Percentiles rank a stretch among this genome's conserved stretches.
Conservation (phyloP, 2,888 invertebrate species). For the Steinernema hermaphroditum region DNA sequence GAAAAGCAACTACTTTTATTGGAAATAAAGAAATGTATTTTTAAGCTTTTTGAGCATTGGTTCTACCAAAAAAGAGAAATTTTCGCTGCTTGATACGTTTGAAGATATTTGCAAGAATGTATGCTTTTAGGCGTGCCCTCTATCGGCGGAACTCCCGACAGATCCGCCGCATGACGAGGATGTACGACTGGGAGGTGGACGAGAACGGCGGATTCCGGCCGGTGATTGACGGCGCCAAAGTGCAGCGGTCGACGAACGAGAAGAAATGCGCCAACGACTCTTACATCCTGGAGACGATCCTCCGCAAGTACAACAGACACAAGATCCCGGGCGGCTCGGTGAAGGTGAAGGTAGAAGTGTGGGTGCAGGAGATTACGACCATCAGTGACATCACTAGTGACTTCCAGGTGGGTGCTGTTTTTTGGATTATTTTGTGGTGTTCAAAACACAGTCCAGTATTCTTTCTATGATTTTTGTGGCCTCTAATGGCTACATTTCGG, state of each 20-base stretch:
- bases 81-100: too few species aligned
- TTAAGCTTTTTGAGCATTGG: too few species aligned
- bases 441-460: too few species aligned
- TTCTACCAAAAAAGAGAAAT: too few species aligned
- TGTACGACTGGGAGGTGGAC: conserved; percentile 65
- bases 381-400: conserved; percentile 65
- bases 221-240: conserved; percentile 48
- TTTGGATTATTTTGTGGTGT: too few species aligned
- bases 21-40: too few species aligned
- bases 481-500: too few species aligned
- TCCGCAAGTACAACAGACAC: conserved; percentile 59
- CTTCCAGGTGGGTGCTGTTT: conserved; percentile 50
- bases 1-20: too few species aligned
- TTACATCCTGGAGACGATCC: conserved; percentile 53
- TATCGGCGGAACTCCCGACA: conserved; percentile 56
- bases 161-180: conserved; percentile 56
- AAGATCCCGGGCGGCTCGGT: conserved; percentile 66
- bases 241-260: conserved; percentile 38
- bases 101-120: too few species aligned
- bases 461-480: too few species aligned
- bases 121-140: too few species aligned
- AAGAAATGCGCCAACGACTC: conserved; percentile 61
- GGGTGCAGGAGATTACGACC: conserved; percentile 66
- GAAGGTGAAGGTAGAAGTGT: conserved; percentile 61
- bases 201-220: conserved; percentile 60